Percentiles rank a stretch among this genome's conserved stretches.
Evolutionary conservation across 2,113 vertebrate genomes (phyloP).

Genomic region (Cyprinodon variegatus): DNA sequence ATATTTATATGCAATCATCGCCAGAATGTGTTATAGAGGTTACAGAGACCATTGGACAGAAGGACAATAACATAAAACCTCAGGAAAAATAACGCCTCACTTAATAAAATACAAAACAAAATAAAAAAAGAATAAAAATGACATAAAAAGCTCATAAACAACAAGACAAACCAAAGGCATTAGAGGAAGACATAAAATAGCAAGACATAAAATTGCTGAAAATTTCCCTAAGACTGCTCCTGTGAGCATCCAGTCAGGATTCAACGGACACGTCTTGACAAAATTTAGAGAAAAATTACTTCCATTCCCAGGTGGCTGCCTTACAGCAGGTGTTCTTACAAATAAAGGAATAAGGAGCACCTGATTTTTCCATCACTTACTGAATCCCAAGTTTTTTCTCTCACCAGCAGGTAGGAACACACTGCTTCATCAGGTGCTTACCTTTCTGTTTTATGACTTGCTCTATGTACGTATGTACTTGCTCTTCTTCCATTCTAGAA

Average conservation of each 20-base stretch:
- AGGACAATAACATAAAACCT: background rate
- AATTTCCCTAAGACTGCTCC: background rate
- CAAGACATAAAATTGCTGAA: background rate
- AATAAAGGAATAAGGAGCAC: constrained; percentile 10
- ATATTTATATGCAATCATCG: background rate
- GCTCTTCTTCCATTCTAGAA: background rate
- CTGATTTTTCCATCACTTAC: constrained; percentile 6
- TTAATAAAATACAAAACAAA: background rate
- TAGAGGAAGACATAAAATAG: background rate
- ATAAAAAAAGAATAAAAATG: background rate
- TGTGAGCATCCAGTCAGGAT: background rate
- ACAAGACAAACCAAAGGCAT: background rate
- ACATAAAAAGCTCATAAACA: background rate
- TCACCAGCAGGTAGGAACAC: background rate
- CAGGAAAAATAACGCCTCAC: background rate
- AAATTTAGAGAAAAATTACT: constrained; percentile 1
- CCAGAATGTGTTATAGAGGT: background rate
- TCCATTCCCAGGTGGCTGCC: background rate
- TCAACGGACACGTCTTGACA: background rate
- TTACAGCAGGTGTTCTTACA: constrained; percentile 23
- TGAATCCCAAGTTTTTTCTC: background rate
- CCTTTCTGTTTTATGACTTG: background rate
- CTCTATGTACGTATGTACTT: background rate
- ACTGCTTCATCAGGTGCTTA: background rate
- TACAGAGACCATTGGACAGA: background rate